A percentile compares a stretch with the other conserved stretches of the same genome.
These are phyloP conservation scores for Lampris incognitus DNA, from an alignment of 2,113 vertebrate species.

Conservation along the genomic window DNA sequence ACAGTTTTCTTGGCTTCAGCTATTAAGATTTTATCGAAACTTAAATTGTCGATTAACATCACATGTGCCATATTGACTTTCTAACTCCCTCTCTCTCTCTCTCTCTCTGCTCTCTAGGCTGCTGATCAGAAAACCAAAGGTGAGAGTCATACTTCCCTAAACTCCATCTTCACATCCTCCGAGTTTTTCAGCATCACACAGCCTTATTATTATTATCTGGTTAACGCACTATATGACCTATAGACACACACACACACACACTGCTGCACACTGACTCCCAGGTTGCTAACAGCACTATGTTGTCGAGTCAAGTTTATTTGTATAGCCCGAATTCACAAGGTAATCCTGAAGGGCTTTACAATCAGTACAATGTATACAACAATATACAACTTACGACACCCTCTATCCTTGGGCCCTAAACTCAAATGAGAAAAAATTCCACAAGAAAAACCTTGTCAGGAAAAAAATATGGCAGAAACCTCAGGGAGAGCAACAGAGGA, in stretches of 20 bases:
- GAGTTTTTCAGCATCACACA: conserved; percentile 28
- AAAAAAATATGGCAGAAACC: too few relatives aligned
- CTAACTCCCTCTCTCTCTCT: conserved; percentile 32
- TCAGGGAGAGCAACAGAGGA: too few relatives aligned
- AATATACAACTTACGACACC: too few relatives aligned
- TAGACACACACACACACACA: neutral
- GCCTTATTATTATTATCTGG: conserved; percentile 49
- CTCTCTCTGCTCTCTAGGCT: conserved; percentile 84
- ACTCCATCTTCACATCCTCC: conserved; percentile 13
- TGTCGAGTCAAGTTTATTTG: too few relatives aligned
- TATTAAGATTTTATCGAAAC: neutral
- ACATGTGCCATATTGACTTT: neutral
- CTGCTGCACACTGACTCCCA: neutral
- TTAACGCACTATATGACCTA: conserved; percentile 44
- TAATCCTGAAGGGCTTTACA: too few relatives aligned
- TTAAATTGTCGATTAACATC: neutral
- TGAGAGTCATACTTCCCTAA: conserved; percentile 76
- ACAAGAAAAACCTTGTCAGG: too few relatives aligned
- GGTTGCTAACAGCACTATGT: too few relatives aligned
- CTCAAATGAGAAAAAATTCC: too few relatives aligned
- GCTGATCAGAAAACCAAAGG: conserved; percentile 99
- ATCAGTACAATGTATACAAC: too few relatives aligned
- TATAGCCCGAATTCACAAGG: too few relatives aligned
- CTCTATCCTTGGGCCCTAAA: too few relatives aligned
- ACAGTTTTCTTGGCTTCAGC: neutral